A percentile compares a stretch with the other conserved stretches of the same genome.
Conservation (phyloP, 2,888 invertebrate species). For the Timema cristinae region DNA sequence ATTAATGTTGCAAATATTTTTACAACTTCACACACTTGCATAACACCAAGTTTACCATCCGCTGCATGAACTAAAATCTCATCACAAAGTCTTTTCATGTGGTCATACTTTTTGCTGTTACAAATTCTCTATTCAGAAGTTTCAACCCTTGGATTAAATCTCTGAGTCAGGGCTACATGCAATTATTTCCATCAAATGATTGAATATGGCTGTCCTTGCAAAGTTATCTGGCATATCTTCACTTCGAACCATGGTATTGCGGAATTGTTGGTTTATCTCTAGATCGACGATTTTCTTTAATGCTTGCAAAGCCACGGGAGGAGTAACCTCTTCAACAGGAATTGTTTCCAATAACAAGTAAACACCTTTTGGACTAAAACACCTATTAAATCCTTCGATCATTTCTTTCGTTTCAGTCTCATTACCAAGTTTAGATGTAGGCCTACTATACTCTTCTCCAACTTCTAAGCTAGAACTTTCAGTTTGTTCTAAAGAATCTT, state of each 20-base stretch:
- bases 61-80: slow-evolving; percentile 58
- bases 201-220: slow-evolving; percentile 45
- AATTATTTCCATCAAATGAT: slow-evolving; percentile 49
- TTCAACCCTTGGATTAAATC: slow-evolving; percentile 45
- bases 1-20: slow-evolving; percentile 51
- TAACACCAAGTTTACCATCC: slow-evolving; percentile 55
- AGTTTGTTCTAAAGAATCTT: not conserved
- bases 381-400: slow-evolving; percentile 40
- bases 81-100: slow-evolving; percentile 53
- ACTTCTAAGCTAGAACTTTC: not conserved
- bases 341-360: slow-evolving; percentile 46
- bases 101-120: slow-evolving; percentile 39
- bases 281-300: slow-evolving; percentile 47
- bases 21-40: slow-evolving; percentile 58
- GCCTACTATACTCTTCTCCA: slow-evolving; percentile 19
- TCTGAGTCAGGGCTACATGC: slow-evolving; percentile 43
- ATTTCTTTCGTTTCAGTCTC: slow-evolving; percentile 34
- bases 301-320: slow-evolving; percentile 46
- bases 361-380: slow-evolving; percentile 41
- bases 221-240: slow-evolving; percentile 42
- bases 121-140: slow-evolving; percentile 42
- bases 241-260: slow-evolving; percentile 34
- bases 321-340: slow-evolving; percentile 48
- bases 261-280: slow-evolving; percentile 43
- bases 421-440: not conserved